A percentile compares a stretch with the other conserved stretches of the same genome.
These are phyloP conservation scores for Sciurus niger DNA, from an alignment of 2,113 vertebrate species.

Conservation along the genomic window DNA sequence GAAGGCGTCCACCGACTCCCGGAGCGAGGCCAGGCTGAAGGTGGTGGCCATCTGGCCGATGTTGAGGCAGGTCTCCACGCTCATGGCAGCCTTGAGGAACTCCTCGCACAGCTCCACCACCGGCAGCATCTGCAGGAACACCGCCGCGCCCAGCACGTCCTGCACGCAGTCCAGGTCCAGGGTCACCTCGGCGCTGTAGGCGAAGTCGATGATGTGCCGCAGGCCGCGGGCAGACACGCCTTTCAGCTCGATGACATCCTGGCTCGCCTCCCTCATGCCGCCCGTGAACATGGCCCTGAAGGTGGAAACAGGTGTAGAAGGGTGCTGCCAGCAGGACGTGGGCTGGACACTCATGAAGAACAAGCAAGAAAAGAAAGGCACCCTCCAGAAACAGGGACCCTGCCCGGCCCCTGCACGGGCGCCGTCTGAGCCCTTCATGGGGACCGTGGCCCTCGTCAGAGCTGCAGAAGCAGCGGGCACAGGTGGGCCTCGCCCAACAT, in stretches of 20 bases:
- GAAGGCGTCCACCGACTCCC: constrained; percentile 96
- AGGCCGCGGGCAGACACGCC: constrained; percentile 96
- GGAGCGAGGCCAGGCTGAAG: constrained; percentile 96
- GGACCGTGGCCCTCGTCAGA: neutral
- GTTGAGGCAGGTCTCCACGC: constrained; percentile 97
- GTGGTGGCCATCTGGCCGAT: constrained; percentile 99
- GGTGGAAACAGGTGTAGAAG: constrained; percentile 67
- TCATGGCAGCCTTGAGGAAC: constrained; percentile 98
- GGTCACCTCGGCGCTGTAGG: constrained; percentile 97
- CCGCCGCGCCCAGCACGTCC: constrained; percentile 97
- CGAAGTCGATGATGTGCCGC: constrained; percentile 98
- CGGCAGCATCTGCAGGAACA: constrained; percentile 98
- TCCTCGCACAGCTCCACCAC: constrained; percentile 98
- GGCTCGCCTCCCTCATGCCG: constrained; percentile 97
- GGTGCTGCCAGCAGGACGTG: neutral
- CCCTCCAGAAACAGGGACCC: neutral
- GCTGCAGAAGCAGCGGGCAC: neutral
- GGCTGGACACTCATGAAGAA: neutral
- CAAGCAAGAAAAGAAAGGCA: neutral
- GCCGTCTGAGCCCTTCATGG: fast-evolving
- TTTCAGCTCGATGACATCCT: constrained; percentile 96
- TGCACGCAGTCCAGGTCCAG: constrained; percentile 98
- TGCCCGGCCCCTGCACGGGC: neutral
- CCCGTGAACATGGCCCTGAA: constrained; percentile 99
- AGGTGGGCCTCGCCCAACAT: neutral